Evolutionary conservation across 2,797 vertebrate species (phyloP), one percentile per base, ranked within the genome.

Genomic region (Lithobates sylvaticus): DNA sequence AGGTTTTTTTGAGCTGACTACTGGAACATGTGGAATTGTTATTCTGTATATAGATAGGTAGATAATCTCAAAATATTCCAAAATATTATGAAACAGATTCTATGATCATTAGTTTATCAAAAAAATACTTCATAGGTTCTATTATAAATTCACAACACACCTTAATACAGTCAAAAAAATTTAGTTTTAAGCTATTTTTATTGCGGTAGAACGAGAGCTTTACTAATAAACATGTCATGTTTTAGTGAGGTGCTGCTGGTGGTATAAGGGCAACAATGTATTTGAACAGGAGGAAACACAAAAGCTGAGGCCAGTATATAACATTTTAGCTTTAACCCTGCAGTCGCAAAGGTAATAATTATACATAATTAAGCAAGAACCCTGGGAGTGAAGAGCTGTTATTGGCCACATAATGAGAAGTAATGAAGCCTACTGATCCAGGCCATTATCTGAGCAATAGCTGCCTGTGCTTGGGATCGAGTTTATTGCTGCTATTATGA

Each of bases 351-450:
- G 86, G 81, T 87, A 87, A 87, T 87, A 87, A 84, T 87, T 84
- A 83, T 83, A 84, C 86, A 84, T 87, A 87, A 87, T 87, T 87
- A 87, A 84, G 64, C 76, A 84, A 78, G 76, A 87, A 79, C 70
- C 79, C 81, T 79, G 81, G 76, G 70, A 80, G 81, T 87, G 78
- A 84, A 44, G 72, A 87, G 86, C 81, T 84, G 86, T 84, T 87
- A 84, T 84, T 87, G 86, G 81, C 86, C 81, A 69, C 78, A 87
- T 87, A 87, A 87, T 87, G 86, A 87, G 86, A 78, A 87, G 86
- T 87, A 87, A 87, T 87, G 86, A 87, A 87, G 86, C 86, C 76
- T 79, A 87, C 76, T 73, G 81, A 87, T 84, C 81, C 77, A 84
- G 81, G 81, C 76, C 81, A 87, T 87, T 87, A 87, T 87, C 81